phyloP scores from a whole-genome alignment of 2,888 invertebrate genomes.

The Microchrysa polita region DNA sequence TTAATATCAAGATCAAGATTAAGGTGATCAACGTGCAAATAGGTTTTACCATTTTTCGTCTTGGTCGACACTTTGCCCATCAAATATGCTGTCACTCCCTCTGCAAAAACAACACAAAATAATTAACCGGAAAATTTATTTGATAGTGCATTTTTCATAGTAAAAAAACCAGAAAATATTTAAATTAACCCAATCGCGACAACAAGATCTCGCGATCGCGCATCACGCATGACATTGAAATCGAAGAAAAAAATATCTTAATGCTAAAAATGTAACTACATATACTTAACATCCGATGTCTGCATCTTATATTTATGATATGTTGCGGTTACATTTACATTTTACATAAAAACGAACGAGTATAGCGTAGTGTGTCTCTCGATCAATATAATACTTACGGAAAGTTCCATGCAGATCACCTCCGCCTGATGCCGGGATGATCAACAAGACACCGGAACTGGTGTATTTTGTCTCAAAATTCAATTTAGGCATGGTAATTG shows the following conservation, averaged over 20 bases:
- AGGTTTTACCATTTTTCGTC: slow-evolving; percentile 65
- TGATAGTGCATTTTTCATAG: too few relatives aligned
- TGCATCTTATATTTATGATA: slow-evolving; percentile 7
- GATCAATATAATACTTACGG: slow-evolving; percentile 64
- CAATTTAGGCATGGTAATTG: slow-evolving; percentile 72
- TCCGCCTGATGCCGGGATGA: slow-evolving; percentile 76
- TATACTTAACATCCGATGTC: too few relatives aligned
- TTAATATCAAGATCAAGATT: slow-evolving; percentile 71
- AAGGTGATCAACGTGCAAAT: slow-evolving; percentile 71
- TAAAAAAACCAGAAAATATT: too few relatives aligned
- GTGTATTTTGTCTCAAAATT: slow-evolving; percentile 73
- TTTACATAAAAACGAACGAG: background rate
- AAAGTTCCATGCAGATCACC: slow-evolving; percentile 75
- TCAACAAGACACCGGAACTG: slow-evolving; percentile 75
- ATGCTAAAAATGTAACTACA: too few relatives aligned
- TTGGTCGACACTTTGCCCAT: slow-evolving; percentile 69
- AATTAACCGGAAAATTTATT: too few relatives aligned
- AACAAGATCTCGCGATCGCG: too few relatives aligned
- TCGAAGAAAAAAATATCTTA: background rate
- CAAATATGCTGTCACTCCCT: slow-evolving; percentile 69
- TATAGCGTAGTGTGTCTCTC: too few relatives aligned
- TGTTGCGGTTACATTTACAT: background rate
- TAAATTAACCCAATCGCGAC: too few relatives aligned
- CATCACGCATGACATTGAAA: too few relatives aligned
- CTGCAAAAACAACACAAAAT: slow-evolving; percentile 62